Conservation (phyloP, 2,113 vertebrate species). For the Vireo altiloquus region DNA sequence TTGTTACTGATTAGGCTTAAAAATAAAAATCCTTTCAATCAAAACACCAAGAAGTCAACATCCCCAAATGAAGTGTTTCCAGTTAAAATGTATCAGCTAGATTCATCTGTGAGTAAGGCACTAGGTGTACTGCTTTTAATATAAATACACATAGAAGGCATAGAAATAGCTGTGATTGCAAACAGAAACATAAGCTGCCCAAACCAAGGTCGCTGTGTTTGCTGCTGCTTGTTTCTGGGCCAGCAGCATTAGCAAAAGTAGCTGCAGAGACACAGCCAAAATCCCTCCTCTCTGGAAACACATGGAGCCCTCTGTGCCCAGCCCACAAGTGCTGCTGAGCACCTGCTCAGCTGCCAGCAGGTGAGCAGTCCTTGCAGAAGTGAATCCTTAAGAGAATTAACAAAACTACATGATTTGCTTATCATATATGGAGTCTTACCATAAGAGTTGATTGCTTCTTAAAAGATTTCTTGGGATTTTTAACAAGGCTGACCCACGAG, state of each 20-base stretch:
- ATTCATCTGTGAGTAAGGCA: slow-evolving; percentile 44
- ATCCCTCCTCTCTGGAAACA: not conserved
- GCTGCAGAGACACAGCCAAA: not conserved
- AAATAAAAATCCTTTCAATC: not conserved
- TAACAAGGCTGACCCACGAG: slow-evolving; percentile 33
- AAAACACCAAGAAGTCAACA: not conserved
- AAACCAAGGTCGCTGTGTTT: not conserved
- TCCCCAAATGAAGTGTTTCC: not conserved
- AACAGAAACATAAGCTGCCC: not conserved
- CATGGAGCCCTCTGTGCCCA: not conserved
- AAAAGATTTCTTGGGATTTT: slow-evolving; percentile 33
- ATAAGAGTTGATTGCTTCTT: not conserved
- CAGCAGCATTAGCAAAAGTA: not conserved
- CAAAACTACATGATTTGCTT: slow-evolving; percentile 11
- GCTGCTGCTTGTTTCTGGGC: slow-evolving; percentile 20
- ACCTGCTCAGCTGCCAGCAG: not conserved
- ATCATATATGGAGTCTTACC: not conserved
- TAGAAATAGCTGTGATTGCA: slow-evolving; percentile 26
- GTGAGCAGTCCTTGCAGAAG: not conserved
- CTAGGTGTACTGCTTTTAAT: slow-evolving; percentile 44
- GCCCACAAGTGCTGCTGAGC: not conserved
- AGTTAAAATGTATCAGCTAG: not conserved
- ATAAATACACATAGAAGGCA: slow-evolving; percentile 29
- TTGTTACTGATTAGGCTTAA: not conserved
- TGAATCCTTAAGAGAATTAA: slow-evolving; percentile 25